Evolutionary conservation across 1,140 invertebrate genomes (phyloP).

Genomic region (Pseudomyrmex pallidus): DNA sequence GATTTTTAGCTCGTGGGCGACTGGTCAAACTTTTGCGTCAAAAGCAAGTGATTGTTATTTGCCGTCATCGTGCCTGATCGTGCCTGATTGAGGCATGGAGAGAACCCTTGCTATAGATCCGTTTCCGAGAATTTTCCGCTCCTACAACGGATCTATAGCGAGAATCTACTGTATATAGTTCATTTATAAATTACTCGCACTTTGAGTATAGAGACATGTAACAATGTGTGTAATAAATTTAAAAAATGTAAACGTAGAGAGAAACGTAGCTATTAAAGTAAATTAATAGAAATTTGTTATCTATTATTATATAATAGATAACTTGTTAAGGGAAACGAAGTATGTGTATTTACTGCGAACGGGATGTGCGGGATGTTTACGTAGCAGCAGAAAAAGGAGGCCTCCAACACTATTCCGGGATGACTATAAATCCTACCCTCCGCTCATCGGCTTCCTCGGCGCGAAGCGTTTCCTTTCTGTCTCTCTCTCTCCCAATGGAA

Average conservation of each 20-base stretch:
- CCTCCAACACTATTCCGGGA: constrained; percentile 14
- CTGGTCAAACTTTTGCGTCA: no score
- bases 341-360: constrained; percentile 28
- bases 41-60: no score
- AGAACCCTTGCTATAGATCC: no score
- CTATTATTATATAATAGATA: not conserved
- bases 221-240: not conserved
- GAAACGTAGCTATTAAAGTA: not conserved
- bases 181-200: not conserved
- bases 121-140: no score
- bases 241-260: not conserved
- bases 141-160: no score
- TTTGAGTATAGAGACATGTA: not conserved
- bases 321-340: not conserved
- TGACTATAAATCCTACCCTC: constrained; percentile 48
- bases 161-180: no score
- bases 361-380: constrained; percentile 6
- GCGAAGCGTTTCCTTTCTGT: constrained; percentile 54
- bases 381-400: constrained; percentile 33
- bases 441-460: constrained; percentile 54
- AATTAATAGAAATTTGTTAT: constrained; percentile 1
- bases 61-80: no score
- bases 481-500: not conserved
- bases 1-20: no score
- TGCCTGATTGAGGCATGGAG: no score